phyloP scores from a whole-genome alignment of 2,888 invertebrate species.

The Synergus umbraculus region DNA sequence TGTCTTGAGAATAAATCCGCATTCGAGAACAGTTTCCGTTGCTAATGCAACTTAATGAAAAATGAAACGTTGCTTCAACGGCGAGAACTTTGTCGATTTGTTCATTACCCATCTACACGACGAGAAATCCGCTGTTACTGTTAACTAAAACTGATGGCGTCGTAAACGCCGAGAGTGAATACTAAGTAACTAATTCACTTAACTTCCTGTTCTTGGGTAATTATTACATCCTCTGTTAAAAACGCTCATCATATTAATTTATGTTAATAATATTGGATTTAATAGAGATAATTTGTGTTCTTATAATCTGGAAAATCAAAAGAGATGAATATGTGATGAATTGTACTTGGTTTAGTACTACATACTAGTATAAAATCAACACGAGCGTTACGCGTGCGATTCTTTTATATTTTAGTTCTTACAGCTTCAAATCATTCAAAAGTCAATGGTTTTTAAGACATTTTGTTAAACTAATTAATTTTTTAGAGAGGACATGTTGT shows the following conservation, averaged over 20 bases:
- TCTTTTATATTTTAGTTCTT: too few relatives aligned
- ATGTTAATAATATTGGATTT: neutral
- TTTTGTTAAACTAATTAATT: too few relatives aligned
- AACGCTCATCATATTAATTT: neutral
- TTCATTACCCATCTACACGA: slow-evolving; percentile 18
- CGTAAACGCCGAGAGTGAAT: neutral
- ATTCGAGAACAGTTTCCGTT: slow-evolving; percentile 33
- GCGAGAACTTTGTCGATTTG: slow-evolving; percentile 28
- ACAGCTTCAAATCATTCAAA: too few relatives aligned
- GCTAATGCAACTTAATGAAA: slow-evolving; percentile 31
- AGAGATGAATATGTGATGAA: too few relatives aligned
- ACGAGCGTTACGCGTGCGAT: too few relatives aligned
- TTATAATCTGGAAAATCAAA: too few relatives aligned
- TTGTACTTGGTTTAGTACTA: too few relatives aligned
- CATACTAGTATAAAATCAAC: too few relatives aligned
- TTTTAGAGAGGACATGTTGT: too few relatives aligned
- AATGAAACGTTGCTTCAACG: slow-evolving; percentile 16
- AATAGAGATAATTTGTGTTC: too few relatives aligned
- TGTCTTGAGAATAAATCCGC: slow-evolving; percentile 28
- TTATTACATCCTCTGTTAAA: neutral
- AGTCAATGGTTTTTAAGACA: too few relatives aligned
- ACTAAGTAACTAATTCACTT: neutral
- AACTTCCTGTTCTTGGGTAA: neutral
- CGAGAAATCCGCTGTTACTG: neutral
- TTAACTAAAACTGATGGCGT: slow-evolving; percentile 9